Base-by-base conservation (phyloP, 37 sponge, comb jelly and placozoan species). In the Chondrilla cf. caribensis region DNA sequence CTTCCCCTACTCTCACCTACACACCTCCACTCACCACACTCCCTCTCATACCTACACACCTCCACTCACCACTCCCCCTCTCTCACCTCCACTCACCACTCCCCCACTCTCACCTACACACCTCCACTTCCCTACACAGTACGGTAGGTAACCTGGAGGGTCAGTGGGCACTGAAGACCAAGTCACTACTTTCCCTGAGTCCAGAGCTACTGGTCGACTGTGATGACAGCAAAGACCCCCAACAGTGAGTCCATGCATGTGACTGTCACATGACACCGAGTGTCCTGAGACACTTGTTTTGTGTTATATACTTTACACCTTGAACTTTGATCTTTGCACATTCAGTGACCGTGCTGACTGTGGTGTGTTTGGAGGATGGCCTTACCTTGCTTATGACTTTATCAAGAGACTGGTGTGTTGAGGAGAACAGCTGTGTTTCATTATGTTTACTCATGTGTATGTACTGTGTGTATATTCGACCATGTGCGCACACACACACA, bases 321-420 rank as follows among this genome's bases (percentile, higher is more conserved):
- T n/a, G n/a, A n/a, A n/a, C n/a, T 19, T 55, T 17, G 17, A 55
- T 55, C 57, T 17, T 19, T 55, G 17, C 57, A 55, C 29, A 7
- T 62, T 26, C 78, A 90, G 90, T 79, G 11, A 80, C 19, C 60
- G 84, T 38, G 82, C 78, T 25, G 95, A 94, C 40, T 94, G 95
- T 78, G 89, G 89, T 38, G 95, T 90, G 64, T 94, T 94, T 81
- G 95, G 95, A 60, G 95, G 95, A n/a, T 94, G 95, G 95, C 95
- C 95, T 15, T 94, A 94, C 72, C 85, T 94, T 2, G 95, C 91
- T 25, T 88, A 88, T 60, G 81, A 83, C 55, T 94, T 90, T 76
- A 71, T 94, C 47, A 65, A 68, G 77, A 67, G 42, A 37, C 58
- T 41, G 31, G 91, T 90, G 71, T 57, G 87, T 55, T 1, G 8